Evolutionary conservation across 1,140 invertebrate species (phyloP).

Genomic region (Bombus vancouverensis): DNA sequence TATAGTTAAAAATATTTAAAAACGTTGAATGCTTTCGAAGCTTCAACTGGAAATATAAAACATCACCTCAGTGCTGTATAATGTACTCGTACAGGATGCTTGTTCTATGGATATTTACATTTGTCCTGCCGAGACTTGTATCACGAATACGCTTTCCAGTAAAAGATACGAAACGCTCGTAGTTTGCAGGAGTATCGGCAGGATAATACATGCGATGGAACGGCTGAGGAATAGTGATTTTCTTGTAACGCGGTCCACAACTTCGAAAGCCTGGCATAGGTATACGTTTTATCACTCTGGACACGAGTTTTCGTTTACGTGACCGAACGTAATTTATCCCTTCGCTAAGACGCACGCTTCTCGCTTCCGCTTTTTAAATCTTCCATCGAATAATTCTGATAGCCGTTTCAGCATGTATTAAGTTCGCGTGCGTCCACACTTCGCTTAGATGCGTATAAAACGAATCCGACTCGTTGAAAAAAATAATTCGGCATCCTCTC

Average conservation of each 20-base stretch:
- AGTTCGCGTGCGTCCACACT: not conserved
- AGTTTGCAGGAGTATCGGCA: not conserved
- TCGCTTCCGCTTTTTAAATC: constrained; percentile 30
- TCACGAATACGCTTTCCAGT: constrained; percentile 20
- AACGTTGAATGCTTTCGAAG: not conserved
- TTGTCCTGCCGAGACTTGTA: not conserved
- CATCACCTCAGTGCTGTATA: not conserved
- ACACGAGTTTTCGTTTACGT: constrained; percentile 28
- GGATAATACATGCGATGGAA: not conserved
- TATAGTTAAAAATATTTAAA: not conserved
- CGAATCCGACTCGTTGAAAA: not conserved
- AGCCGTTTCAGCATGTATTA: not conserved
- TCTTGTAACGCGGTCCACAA: constrained; percentile 1
- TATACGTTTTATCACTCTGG: constrained; percentile 14
- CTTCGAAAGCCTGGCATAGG: constrained; percentile 7
- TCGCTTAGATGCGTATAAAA: not conserved
- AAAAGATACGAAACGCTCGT: constrained; percentile 19
- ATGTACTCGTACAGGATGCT: not conserved
- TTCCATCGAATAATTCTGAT: not conserved
- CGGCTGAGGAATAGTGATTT: constrained; percentile 23
- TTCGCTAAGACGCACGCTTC: not conserved
- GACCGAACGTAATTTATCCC: constrained; percentile 42
- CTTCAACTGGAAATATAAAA: not conserved
- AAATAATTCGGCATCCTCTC: too few relatives aligned
- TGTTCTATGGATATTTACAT: constrained; percentile 17